A percentile compares a stretch with the other conserved stretches of the same genome.
Conservation (phyloP, 1,140 invertebrate species). For the Stegodyphus dumicola region DNA sequence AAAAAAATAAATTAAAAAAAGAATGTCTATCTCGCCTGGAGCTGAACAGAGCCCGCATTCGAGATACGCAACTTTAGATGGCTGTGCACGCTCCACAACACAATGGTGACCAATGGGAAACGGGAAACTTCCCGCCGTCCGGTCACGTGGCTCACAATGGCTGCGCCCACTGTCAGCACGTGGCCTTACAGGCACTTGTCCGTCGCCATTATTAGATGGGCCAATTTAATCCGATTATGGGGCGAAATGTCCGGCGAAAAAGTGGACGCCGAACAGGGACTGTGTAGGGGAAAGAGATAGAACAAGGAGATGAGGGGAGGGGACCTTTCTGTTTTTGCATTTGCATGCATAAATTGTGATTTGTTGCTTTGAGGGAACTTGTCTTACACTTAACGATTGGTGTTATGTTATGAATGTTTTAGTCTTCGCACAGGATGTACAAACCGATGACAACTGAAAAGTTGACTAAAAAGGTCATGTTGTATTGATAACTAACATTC, state of each 20-base stretch:
- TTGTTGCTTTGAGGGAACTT: conserved; percentile 11
- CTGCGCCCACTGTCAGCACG: conserved; percentile 38
- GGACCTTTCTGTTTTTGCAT: conserved; percentile 17
- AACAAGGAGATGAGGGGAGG: not conserved
- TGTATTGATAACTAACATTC: too few relatives aligned
- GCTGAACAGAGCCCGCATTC: conserved; percentile 2
- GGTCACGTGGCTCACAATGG: conserved; percentile 47
- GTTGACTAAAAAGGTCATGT: too few relatives aligned
- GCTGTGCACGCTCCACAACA: conserved; percentile 2
- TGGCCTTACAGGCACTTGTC: conserved; percentile 44
- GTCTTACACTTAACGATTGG: not conserved
- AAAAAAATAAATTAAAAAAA: not conserved
- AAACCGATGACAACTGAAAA: too few relatives aligned
- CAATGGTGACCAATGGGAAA: conserved; percentile 44
- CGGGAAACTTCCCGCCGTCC: conserved; percentile 30
- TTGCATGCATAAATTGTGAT: conserved; percentile 24
- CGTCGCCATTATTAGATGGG: conserved; percentile 52
- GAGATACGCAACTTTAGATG: conserved; percentile 9
- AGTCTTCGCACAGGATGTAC: too few relatives aligned
- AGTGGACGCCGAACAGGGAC: conserved; percentile 1
- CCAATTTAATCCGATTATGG: conserved; percentile 56
- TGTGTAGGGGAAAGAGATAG: not conserved
- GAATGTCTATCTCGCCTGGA: conserved; percentile 8
- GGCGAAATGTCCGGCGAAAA: conserved; percentile 49
- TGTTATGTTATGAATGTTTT: too few relatives aligned